These are phyloP conservation scores for Aphaenogaster rudis DNA, from an alignment of 1,140 invertebrate genomes.

Conservation along the genomic window DNA sequence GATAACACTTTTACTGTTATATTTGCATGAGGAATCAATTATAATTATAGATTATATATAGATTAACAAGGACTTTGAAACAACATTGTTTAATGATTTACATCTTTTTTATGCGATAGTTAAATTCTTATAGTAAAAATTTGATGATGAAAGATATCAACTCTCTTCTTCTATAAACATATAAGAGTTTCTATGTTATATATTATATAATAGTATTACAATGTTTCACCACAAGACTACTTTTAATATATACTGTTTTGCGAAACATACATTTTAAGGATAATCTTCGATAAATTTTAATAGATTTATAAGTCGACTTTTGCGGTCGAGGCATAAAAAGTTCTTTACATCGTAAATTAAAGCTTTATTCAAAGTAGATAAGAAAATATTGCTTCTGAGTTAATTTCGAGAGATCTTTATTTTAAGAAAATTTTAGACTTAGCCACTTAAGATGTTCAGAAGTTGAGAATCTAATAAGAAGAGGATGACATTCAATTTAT, in stretches of 20 bases:
- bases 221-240: background rate
- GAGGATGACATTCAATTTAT: background rate
- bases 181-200: background rate
- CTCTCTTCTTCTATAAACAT: background rate
- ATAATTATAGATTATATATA: background rate
- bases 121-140: slow-evolving; percentile 4
- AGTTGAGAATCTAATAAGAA: background rate
- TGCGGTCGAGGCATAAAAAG: background rate
- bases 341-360: slow-evolving; percentile 39
- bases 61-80: background rate
- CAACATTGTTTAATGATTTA: background rate
- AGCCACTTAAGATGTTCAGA: background rate
- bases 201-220: slow-evolving; percentile 12
- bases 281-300: background rate
- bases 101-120: background rate
- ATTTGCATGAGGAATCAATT: slow-evolving; percentile 14
- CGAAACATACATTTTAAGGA: background rate
- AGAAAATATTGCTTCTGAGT: background rate
- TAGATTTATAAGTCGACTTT: background rate
- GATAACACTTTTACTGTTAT: background rate
- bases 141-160: background rate
- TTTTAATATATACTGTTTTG: background rate
- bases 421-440: slow-evolving; percentile 8
- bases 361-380: background rate
- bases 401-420: background rate